Conservation (phyloP, 1,140 invertebrate species). For the Gryon sp. region DNA sequence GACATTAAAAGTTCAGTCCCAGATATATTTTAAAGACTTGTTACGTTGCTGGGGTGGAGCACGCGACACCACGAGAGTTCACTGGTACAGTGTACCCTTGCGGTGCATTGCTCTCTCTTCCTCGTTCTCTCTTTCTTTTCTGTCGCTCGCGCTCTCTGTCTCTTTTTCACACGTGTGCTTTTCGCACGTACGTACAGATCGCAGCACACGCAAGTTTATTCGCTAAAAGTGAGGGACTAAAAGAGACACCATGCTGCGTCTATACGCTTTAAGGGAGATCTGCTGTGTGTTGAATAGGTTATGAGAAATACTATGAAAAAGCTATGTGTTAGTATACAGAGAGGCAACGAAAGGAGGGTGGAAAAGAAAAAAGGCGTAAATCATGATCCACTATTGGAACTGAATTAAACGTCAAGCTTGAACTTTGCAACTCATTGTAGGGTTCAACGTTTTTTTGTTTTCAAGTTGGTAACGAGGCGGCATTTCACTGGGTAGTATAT, state of each 20-base stretch:
- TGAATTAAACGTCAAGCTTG: conserved; percentile 2
- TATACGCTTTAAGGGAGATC: conserved; percentile 5
- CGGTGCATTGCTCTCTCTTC: conserved; percentile 78
- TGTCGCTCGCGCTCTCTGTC: conserved; percentile 17
- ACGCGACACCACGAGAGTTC: conserved; percentile 72
- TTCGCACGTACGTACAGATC: conserved; percentile 19
- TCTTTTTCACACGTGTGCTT: conserved; percentile 43
- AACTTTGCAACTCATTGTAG: conserved; percentile 5
- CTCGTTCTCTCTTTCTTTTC: conserved; percentile 69
- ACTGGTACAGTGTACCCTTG: conserved; percentile 79
- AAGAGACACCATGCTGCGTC: neutral
- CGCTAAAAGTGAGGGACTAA: neutral
- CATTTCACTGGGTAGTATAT: conserved; percentile 21
- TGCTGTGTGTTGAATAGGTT: neutral
- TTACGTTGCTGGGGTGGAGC: conserved; percentile 57
- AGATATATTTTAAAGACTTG: conserved; percentile 50
- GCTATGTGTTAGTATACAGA: too few species aligned
- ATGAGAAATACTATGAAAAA: too few species aligned
- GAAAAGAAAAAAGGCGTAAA: neutral
- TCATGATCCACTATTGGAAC: neutral
- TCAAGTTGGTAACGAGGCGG: conserved; percentile 17
- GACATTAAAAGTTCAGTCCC: conserved; percentile 32
- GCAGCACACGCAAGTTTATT: conserved; percentile 22
- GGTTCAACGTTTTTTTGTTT: conserved; percentile 23
- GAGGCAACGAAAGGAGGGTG: neutral